phyloP scores from a whole-genome alignment of 2,797 vertebrate species.

The Rhodeus uyekii region DNA sequence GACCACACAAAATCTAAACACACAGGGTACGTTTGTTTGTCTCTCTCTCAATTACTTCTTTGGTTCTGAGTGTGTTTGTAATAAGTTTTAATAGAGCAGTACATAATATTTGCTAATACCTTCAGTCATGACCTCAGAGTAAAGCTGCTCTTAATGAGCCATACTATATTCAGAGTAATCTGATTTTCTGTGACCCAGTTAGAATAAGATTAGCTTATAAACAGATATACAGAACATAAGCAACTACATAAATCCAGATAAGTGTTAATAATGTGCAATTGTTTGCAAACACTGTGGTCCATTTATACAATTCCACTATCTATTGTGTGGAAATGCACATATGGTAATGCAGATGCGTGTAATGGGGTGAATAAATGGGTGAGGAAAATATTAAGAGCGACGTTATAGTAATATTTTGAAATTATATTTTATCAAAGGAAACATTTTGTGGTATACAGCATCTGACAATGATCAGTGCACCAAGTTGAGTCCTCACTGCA shows the following conservation, averaged over 20 bases:
- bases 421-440: too few species aligned
- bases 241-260: neutral
- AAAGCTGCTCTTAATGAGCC: conserved; percentile 8
- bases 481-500: conserved; percentile 8
- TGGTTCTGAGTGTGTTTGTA: conserved; percentile 11
- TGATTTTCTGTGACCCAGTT: conserved; percentile 15
- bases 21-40: conserved; percentile 10
- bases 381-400: neutral
- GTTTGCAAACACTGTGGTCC: conserved; percentile 6
- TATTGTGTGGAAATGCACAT: neutral
- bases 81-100: neutral
- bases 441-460: neutral
- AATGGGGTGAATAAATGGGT: neutral
- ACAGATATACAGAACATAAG: conserved; percentile 7
- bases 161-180: conserved; percentile 13
- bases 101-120: conserved; percentile 10
- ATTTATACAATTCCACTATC: neutral
- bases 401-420: too few species aligned
- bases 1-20: conserved; percentile 24
- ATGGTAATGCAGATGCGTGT: neutral
- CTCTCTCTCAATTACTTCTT: conserved; percentile 19
- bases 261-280: conserved; percentile 18
- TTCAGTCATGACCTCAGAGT: conserved; percentile 1
- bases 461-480: neutral
- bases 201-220: conserved; percentile 5